A percentile compares a stretch with the other conserved stretches of the same genome.
These are phyloP conservation scores for Rhopalosiphum padi DNA, from an alignment of 1,140 invertebrate genomes.

Conservation along the genomic window DNA sequence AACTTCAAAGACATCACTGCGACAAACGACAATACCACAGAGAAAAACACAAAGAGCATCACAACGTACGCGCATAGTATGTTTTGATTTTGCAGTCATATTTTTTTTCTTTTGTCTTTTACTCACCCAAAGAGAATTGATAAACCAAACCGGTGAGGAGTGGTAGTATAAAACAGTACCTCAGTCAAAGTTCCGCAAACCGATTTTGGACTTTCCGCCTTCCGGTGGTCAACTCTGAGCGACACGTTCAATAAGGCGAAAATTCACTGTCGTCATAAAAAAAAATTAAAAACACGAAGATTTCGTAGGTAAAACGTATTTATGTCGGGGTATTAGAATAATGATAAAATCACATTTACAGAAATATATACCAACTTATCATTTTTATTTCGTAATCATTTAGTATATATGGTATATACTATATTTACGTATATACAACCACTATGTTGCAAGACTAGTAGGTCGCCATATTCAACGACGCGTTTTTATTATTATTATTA, in stretches of 20 bases:
- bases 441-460: neutral
- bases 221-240: neutral
- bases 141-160: neutral
- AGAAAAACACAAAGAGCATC: slow-evolving; percentile 42
- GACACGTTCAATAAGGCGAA: too few relatives aligned
- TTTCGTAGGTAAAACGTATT: neutral
- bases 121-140: slow-evolving; percentile 57
- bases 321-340: neutral
- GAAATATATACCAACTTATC: slow-evolving; percentile 6
- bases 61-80: neutral
- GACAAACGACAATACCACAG: neutral
- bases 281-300: neutral
- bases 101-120: slow-evolving; percentile 37
- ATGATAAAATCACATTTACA: neutral
- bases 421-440: neutral
- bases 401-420: too few relatives aligned
- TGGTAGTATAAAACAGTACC: neutral
- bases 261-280: neutral
- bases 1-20: slow-evolving; percentile 44
- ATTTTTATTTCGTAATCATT: slow-evolving; percentile 1
- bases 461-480: slow-evolving; percentile 2
- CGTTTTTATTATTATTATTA: neutral
- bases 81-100: neutral
- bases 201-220: neutral
- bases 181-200: neutral